A percentile compares a stretch with the other conserved stretches of the same genome.
Evolutionary conservation across 53 echinoderm and acorn worm genomes (phyloP).

Genomic region (Holothuria scabra): DNA sequence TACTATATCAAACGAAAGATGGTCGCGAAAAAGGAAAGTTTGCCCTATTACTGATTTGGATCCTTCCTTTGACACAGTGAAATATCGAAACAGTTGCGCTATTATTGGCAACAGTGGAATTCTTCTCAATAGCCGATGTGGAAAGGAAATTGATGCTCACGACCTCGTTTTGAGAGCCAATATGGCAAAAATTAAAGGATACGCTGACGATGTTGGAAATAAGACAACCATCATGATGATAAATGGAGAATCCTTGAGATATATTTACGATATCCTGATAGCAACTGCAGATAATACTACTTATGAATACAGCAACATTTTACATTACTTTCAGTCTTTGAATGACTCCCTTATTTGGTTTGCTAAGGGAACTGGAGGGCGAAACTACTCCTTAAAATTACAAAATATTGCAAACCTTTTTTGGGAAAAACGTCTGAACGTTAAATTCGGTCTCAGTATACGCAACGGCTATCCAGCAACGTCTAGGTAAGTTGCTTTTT

Average conservation of each 20-base stretch:
- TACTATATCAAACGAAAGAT: too few relatives aligned
- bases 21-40: too few relatives aligned
- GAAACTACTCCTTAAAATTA: background rate
- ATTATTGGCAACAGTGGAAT: conserved; percentile 42
- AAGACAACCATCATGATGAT: conserved; percentile 41
- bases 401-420: conserved; percentile 14
- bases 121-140: conserved; percentile 18
- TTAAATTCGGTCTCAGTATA: background rate
- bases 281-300: background rate
- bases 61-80: background rate
- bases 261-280: background rate
- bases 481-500: too few relatives aligned
- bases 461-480: too few relatives aligned
- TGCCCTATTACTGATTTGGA: too few relatives aligned
- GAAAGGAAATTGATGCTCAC: conserved; percentile 42
- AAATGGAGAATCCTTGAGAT: conserved; percentile 1
- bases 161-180: conserved; percentile 38
- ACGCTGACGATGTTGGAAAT: conserved; percentile 21
- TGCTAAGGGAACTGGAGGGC: conserved; percentile 14
- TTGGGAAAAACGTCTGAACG: background rate
- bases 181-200: conserved; percentile 7
- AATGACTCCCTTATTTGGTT: conserved; percentile 37
- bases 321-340: background rate
- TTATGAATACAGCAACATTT: too few relatives aligned
- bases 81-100: conserved; percentile 10